Evolutionary conservation across 1,140 invertebrate species (phyloP), one percentile per base, ranked within the genome.

Genomic region (Pseudomyrmex sp.): DNA sequence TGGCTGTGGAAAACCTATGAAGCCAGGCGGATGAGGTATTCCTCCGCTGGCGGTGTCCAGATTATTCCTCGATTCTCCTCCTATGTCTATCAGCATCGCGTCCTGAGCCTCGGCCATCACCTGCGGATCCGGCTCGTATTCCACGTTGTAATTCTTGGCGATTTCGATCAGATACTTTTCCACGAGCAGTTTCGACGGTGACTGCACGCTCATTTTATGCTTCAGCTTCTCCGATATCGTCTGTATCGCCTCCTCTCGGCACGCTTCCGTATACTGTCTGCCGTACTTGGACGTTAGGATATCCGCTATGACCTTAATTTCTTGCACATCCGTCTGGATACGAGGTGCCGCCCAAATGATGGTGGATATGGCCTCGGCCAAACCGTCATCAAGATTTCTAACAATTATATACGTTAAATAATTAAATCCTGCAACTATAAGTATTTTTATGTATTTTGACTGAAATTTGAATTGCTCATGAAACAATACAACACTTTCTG

Each of bases 141-240:
- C 96, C 63, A 99, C 96, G 93, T 98, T 97, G 91, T 98, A 99
- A 93, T 97, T 98, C 92, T 98, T 99, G 4, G 99, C 98, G 88
- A 99, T 99, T 95, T 99, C 99, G 89, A 98, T 97, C 23, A 98
- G 93, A 95, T 99, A 99, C 91, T 98, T 98, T 93, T 99, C 99
- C 62, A 99, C 98, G 10, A 99, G 95, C 74, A 99, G 94, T 93
- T 99, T 99, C 0, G 98, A 98, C 2, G 99, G 99, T 59, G 98
- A 98, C 91, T 99, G 98, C 2, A 99, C 97, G 56, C 98, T 97
- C 93, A 99, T 95, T 95, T 99, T 99, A 91, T 99, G 98, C 93
- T 99, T 98, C 7, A 99, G 92, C 94, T 99, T 99, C 85, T 99
- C 97, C 90, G 98, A 99, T 63, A 99, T 98, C 46, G 97, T 97